Base-by-base conservation (phyloP, 2,888 invertebrate species). In the Synergus gifuensis region DNA sequence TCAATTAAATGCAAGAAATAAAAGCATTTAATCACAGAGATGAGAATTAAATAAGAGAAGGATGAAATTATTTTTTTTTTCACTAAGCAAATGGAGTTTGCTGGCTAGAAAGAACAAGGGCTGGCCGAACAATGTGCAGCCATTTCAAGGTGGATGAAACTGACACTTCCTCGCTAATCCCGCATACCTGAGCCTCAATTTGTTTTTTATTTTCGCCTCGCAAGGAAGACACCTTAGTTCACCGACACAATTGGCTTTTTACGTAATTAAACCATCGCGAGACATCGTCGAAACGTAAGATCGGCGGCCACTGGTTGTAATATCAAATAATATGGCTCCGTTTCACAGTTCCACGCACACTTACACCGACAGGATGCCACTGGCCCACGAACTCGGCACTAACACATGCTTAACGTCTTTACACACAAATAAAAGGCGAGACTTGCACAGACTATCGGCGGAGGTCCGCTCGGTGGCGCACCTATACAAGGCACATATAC, bases 281-380 rank as follows among this genome's bases (percentile, higher is more conserved):
- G 76, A 76, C 9, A 64, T 67, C 60, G 62, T 63, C 77, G 77
- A 82, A 83, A 60, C 82, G 78, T 76, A 79, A 62, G 78, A 78
- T 80, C 80, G 79, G 67, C 80, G 83, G 84, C 78, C 84, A 84
- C 83, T 85, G 83, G 80, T 84, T 85, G 84, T 81, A 86, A 87
- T 86, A 87, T 86, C 84, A 86, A 87, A 89, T 88, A 89, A 89
- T 88, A 89, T 89, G 88, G 89, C 88, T 87, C 87, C 83, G 86
- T 85, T 86, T 81, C 82, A 86, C 86, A 84, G 85, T 87, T 87
- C 84, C 87, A 86, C 88, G 85, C 87, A 86, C 82, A 86, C 82
- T 4, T 14, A 28, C 14, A 28, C 62, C 81, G 82, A 49, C 66
- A 60, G 42, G 60, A 66, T 64, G 77, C 54, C 49, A 82, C 76